A percentile compares a stretch with the other conserved stretches of the same genome.
Evolutionary conservation across 2,113 vertebrate genomes (phyloP).

Genomic region (Rhineura floridana): DNA sequence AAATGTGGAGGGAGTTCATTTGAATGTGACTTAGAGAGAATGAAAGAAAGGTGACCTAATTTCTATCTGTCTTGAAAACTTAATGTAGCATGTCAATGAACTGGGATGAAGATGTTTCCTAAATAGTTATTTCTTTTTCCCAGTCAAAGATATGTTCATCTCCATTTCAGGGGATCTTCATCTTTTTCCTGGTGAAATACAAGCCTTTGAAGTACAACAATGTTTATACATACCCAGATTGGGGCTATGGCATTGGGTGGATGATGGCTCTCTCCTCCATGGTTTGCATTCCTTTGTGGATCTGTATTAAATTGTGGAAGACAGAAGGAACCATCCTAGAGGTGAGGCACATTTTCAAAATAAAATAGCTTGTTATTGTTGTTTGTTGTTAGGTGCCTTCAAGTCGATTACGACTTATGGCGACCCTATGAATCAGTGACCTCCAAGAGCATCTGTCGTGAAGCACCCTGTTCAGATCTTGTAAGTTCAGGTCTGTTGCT

Average conservation of each 20-base stretch:
- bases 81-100: neutral
- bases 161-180: conserved; percentile 89
- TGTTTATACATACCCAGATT: conserved; percentile 93
- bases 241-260: conserved; percentile 98
- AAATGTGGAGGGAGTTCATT: conserved; percentile 21
- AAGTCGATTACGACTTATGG: no score
- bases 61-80: neutral
- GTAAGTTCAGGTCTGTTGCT: no score
- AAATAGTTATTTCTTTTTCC: neutral
- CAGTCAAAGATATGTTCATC: neutral
- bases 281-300: conserved; percentile 94
- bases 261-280: conserved; percentile 98
- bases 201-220: conserved; percentile 99
- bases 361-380: no score
- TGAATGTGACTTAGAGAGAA: conserved; percentile 9
- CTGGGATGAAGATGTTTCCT: neutral
- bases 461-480: no score
- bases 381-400: no score
- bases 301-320: conserved; percentile 89
- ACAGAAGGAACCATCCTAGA: conserved; percentile 89
- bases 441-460: no score
- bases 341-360: conserved; percentile 73
- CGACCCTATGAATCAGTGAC: no score
- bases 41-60: neutral
- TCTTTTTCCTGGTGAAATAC: conserved; percentile 98